phyloP scores from a whole-genome alignment of 92 coral and sea anemone genomes.

The Parazoanthus atlanticus region DNA sequence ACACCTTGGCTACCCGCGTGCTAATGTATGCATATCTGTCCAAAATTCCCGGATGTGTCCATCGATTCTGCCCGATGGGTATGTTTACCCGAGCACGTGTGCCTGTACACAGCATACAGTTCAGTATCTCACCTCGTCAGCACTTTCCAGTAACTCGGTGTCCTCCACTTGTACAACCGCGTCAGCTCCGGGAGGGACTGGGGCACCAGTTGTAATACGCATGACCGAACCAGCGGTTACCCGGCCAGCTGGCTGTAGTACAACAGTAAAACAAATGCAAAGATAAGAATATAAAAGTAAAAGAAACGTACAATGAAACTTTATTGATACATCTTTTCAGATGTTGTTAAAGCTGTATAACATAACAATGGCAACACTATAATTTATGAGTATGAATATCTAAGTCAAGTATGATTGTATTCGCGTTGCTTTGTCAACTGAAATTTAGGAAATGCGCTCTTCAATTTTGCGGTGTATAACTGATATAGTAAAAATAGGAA shows the following conservation, averaged over 20 bases:
- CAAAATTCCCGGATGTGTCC: no score
- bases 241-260: slow-evolving; percentile 49
- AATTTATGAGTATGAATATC: neutral
- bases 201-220: slow-evolving; percentile 98
- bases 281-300: no score
- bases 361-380: no score
- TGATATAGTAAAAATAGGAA: neutral
- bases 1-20: no score
- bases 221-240: slow-evolving; percentile 85
- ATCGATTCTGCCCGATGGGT: no score
- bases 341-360: no score
- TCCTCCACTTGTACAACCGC: slow-evolving; percentile 98
- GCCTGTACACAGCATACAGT: neutral
- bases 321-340: no score
- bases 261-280: neutral
- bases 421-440: neutral
- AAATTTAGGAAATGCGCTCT: neutral
- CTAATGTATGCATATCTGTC: no score
- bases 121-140: slow-evolving; percentile 63
- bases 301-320: no score
- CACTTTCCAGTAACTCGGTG: slow-evolving; percentile 88
- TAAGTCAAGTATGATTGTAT: neutral
- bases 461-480: no score
- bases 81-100: neutral
- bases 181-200: slow-evolving; percentile 93